Conservation (phyloP, 2,888 invertebrate genomes). For the Allygus modestus region DNA sequence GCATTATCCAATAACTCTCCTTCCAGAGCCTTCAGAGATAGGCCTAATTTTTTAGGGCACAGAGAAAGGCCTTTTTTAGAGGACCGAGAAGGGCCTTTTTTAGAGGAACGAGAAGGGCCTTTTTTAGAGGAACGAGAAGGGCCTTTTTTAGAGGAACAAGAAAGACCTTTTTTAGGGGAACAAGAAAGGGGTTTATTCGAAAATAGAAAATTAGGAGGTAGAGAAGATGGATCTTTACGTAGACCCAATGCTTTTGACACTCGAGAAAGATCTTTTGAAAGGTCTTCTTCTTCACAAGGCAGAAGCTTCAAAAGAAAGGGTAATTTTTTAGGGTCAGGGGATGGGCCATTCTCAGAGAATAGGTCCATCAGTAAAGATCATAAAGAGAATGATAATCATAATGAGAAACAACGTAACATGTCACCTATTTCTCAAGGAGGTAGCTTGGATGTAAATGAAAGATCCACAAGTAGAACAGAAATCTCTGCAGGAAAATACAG, state of each 20-base stretch:
- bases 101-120: background rate
- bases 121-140: background rate
- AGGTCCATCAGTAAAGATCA: slow-evolving; percentile 4
- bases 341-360: slow-evolving; percentile 20
- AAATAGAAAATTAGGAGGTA: background rate
- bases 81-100: background rate
- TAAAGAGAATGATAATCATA: background rate
- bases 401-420: background rate
- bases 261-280: background rate
- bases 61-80: background rate
- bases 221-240: no score
- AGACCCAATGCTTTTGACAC: background rate
- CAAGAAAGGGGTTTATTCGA: background rate
- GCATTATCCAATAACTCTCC: background rate
- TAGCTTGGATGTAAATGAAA: background rate
- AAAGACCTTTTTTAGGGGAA: slow-evolving; percentile 2
- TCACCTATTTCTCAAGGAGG: no score
- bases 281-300: background rate
- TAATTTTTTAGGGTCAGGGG: slow-evolving; percentile 3
- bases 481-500: background rate
- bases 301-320: background rate
- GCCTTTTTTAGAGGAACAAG: background rate
- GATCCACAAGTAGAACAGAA: background rate
- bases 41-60: background rate
- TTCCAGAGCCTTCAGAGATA: background rate